Evolutionary conservation across 1,140 invertebrate genomes (phyloP).

Genomic region (Megalonaias nervosa): DNA sequence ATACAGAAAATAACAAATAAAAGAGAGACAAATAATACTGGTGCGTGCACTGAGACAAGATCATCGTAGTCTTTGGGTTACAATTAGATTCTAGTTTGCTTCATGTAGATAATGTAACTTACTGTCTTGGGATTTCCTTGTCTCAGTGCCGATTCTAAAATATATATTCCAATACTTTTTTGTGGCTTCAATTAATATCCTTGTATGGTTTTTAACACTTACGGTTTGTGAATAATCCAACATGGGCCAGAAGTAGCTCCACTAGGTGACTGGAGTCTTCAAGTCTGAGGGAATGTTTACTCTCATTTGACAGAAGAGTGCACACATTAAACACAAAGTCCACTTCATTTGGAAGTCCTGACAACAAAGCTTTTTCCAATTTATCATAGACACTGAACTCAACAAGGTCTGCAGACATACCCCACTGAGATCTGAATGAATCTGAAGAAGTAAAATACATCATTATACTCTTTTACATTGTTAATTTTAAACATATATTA

Average conservation of each 20-base stretch:
- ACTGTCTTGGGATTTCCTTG: background rate
- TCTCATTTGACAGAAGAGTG: slow-evolving; percentile 94
- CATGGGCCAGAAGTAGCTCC: slow-evolving; percentile 91
- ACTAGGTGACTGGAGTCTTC: slow-evolving; percentile 88
- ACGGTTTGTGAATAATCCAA: slow-evolving; percentile 92
- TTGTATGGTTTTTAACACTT: slow-evolving; percentile 66
- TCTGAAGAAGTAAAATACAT: slow-evolving; percentile 72
- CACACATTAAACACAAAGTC: slow-evolving; percentile 99
- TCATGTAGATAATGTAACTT: background rate
- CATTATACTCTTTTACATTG: no score
- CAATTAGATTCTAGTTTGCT: no score
- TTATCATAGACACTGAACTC: slow-evolving; percentile 88
- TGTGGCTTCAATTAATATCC: no score
- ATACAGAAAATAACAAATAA: no score
- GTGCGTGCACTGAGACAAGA: no score
- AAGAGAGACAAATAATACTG: no score
- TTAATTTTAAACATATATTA: no score
- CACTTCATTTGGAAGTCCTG: slow-evolving; percentile 97
- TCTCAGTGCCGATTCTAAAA: background rate
- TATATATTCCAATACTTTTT: background rate
- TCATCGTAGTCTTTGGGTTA: no score
- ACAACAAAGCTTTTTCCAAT: slow-evolving; percentile 89
- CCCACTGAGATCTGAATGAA: slow-evolving; percentile 77
- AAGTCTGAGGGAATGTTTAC: slow-evolving; percentile 88
- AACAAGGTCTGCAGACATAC: slow-evolving; percentile 81